Evolutionary conservation across 2,888 invertebrate species (phyloP).

Genomic region (Linnaemya vulpina): DNA sequence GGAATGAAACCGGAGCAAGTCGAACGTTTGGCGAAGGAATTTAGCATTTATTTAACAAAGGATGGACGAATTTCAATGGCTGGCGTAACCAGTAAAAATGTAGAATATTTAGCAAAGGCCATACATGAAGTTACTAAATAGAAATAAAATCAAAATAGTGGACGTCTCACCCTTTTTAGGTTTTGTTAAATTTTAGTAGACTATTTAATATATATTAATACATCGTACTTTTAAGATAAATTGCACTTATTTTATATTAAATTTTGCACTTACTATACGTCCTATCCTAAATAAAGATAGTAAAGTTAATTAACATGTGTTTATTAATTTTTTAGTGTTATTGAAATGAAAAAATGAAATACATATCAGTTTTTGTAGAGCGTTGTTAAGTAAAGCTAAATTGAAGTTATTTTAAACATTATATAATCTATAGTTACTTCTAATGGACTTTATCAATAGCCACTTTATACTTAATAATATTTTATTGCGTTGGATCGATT

Average conservation of each 20-base stretch:
- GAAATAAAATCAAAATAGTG: conserved; percentile 31
- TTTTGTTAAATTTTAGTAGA: conserved; percentile 47
- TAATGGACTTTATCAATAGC: conserved; percentile 32
- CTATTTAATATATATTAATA: conserved; percentile 10
- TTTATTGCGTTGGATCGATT: neutral
- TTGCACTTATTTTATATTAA: conserved; percentile 66
- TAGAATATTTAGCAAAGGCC: conserved; percentile 95
- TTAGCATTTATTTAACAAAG: conserved; percentile 96
- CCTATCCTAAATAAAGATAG: conserved; percentile 19
- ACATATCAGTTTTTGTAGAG: conserved; percentile 32
- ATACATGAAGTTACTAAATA: conserved; percentile 93
- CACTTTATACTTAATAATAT: conserved; percentile 23
- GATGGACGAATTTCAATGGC: conserved; percentile 99
- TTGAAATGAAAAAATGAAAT: conserved; percentile 33
- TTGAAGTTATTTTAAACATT: conserved; percentile 39
- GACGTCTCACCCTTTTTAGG: neutral
- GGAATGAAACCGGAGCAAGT: conserved; percentile 96
- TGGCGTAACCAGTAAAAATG: conserved; percentile 97
- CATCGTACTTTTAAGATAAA: conserved; percentile 42
- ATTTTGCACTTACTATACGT: conserved; percentile 48
- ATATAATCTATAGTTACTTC: conserved; percentile 31
- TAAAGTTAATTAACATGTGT: conserved; percentile 23
- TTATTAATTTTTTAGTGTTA: conserved; percentile 42
- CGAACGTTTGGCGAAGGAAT: conserved; percentile 93
- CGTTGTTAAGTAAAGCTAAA: conserved; percentile 62